Conservation (phyloP, 2,888 invertebrate species). For the Zhengitettix transpicula region DNA sequence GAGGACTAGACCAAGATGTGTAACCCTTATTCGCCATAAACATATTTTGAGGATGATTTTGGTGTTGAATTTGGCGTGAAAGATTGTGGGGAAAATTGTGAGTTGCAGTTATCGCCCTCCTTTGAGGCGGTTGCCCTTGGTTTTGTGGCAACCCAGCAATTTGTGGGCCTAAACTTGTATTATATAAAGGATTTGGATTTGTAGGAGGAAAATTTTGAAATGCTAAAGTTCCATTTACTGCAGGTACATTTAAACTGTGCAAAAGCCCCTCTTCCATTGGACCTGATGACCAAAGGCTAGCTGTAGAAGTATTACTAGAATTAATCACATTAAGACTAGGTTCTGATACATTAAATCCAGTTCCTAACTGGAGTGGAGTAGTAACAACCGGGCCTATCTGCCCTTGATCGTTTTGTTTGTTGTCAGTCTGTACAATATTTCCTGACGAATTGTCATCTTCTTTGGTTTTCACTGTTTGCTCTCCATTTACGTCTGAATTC, state of each 20-base stretch:
- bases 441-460: conserved; percentile 18
- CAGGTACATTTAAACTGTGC: conserved; percentile 19
- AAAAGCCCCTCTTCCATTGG: conserved; percentile 19
- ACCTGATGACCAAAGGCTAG: conserved; percentile 19
- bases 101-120: conserved; percentile 27
- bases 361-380: conserved; percentile 19
- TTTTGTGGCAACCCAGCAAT: conserved; percentile 17
- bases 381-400: conserved; percentile 16
- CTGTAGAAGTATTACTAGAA: conserved; percentile 19
- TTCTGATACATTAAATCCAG: conserved; percentile 19
- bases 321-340: conserved; percentile 21
- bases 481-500: conserved; percentile 16
- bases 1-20: conserved; percentile 26
- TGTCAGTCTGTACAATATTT: conserved; percentile 15
- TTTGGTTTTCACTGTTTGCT: conserved; percentile 17
- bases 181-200: conserved; percentile 18
- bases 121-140: conserved; percentile 19
- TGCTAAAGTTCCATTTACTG: conserved; percentile 19
- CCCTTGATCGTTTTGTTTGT: conserved; percentile 16
- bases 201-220: conserved; percentile 20
- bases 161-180: conserved; percentile 19
- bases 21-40: conserved; percentile 21
- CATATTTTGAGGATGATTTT: conserved; percentile 20
- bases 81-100: conserved; percentile 26
- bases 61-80: conserved; percentile 19